Base-by-base conservation (phyloP, 2,113 vertebrate species). In the Holacanthus passer region DNA sequence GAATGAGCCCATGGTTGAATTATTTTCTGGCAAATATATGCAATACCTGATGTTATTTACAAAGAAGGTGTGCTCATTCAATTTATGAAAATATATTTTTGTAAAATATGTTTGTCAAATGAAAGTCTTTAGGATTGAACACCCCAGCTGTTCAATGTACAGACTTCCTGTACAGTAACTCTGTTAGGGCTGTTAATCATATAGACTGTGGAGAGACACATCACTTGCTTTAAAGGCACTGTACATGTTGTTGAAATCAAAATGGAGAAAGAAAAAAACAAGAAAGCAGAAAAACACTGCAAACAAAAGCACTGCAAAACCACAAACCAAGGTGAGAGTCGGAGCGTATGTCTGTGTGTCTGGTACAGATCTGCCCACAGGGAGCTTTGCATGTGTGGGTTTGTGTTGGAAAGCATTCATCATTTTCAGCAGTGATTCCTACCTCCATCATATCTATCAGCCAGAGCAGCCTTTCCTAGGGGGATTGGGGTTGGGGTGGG, bases 401-500 rank as follows among this genome's bases (percentile, higher is more conserved):
- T 52, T 73, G 64, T 78, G 68, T 73, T 79, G n/a, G 27, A 83
- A 64, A 70, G 35, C 52, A 79, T 81, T 77, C 55, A 76, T 84
- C 73, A 72, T 53, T 82, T 47, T 70, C 72, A 75, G 72, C 59
- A 86, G 81, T 85, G 86, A 78, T 47, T 93, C 94, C 95, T 98
- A 99, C 98, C 98, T 99, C 98, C 98, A 99, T 99, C 94, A 99
- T 96, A 96, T 99, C 98, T 95, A 99, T 97, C 62, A 99, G 96
- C 98, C 98, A 99, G 82, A 99, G 95, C 86, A 99, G 96, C 64
- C 98, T 95, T 91, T 99, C 98, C 98, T 99, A 94, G 59, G 60
- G 43, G 35, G 31, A 32, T 19, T 16, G 8, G 29, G 29, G 32
- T 59, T 12, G 29, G 53, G 59, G 29, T 52, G 45, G 62, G 47